Percentiles rank a stretch among this genome's conserved stretches.
Conservation (phyloP, 2,888 invertebrate species). For the Drosophila neonasuta region DNA sequence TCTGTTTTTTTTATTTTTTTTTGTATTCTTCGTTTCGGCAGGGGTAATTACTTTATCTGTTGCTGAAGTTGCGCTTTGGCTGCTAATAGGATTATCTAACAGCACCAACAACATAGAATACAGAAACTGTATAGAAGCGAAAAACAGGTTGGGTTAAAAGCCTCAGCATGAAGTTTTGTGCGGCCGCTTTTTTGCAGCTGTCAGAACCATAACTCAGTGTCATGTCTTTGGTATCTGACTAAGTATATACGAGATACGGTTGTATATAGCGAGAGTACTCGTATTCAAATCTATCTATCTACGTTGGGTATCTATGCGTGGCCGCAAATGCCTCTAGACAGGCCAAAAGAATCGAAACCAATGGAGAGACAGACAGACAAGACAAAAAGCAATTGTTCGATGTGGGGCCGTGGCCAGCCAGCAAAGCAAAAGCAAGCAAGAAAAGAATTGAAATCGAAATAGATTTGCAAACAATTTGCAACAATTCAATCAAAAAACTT, state of each 20-base stretch:
- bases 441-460: conserved; percentile 68
- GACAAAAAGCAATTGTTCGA: conserved; percentile 76
- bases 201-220: conserved; percentile 78
- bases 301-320: conserved; percentile 49
- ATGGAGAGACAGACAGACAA: conserved; percentile 47
- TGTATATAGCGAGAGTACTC: background rate
- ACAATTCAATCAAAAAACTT: conserved; percentile 81
- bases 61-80: conserved; percentile 73
- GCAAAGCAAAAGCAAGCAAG: background rate
- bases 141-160: conserved; percentile 38
- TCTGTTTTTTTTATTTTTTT: conserved; percentile 27
- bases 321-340: conserved; percentile 62
- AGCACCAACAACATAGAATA: conserved; percentile 26
- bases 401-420: conserved; percentile 42
- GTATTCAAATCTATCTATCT: conserved; percentile 32
- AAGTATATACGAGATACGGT: conserved; percentile 34
- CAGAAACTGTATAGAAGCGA: conserved; percentile 4
- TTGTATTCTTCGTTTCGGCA: conserved; percentile 2
- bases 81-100: conserved; percentile 73
- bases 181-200: conserved; percentile 65
- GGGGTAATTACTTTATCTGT: conserved; percentile 76
- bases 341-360: background rate
- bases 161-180: conserved; percentile 44
- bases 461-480: conserved; percentile 79
- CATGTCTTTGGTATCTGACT: conserved; percentile 61